These are phyloP conservation scores for Pagetopsis macropterus DNA, from an alignment of 2,797 vertebrate genomes.

Conservation along the genomic window DNA sequence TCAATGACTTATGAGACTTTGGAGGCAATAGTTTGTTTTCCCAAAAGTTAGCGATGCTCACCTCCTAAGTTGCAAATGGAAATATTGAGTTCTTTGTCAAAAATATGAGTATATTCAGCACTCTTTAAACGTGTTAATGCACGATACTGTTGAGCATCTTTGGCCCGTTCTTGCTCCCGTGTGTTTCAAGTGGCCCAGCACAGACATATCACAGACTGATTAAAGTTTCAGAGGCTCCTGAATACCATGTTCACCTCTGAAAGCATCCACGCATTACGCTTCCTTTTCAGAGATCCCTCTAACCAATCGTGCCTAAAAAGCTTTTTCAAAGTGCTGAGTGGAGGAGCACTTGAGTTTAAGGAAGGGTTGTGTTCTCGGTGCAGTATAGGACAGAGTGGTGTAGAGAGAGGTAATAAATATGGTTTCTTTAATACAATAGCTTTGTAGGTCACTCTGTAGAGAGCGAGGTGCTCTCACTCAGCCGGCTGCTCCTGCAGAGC, in stretches of 20 bases:
- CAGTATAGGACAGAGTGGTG: slow-evolving; percentile 61
- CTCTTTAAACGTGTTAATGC: no score
- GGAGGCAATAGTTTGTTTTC: no score
- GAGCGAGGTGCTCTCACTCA: slow-evolving; percentile 68
- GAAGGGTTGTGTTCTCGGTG: slow-evolving; percentile 64
- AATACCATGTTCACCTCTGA: slow-evolving; percentile 71
- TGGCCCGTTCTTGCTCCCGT: slow-evolving; percentile 2
- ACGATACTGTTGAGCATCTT: neutral
- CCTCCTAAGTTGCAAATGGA: no score
- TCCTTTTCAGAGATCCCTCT: slow-evolving; percentile 62
- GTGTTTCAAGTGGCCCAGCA: slow-evolving; percentile 44
- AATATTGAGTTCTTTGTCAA: no score
- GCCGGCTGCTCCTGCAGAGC: slow-evolving; percentile 67
- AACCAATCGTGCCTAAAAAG: slow-evolving; percentile 68
- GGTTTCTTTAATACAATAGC: slow-evolving; percentile 83
- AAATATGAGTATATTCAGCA: no score
- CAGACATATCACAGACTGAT: slow-evolving; percentile 69
- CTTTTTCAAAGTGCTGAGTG: slow-evolving; percentile 70
- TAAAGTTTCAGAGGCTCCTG: slow-evolving; percentile 71
- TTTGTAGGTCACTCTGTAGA: slow-evolving; percentile 79
- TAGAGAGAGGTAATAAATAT: slow-evolving; percentile 78
- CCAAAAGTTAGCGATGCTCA: no score
- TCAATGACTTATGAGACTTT: no score
- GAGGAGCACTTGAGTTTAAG: slow-evolving; percentile 70
- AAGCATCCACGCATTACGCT: slow-evolving; percentile 59